Evolutionary conservation across 2,113 vertebrate species (phyloP).

Genomic region (Pollimyrus isidori): DNA sequence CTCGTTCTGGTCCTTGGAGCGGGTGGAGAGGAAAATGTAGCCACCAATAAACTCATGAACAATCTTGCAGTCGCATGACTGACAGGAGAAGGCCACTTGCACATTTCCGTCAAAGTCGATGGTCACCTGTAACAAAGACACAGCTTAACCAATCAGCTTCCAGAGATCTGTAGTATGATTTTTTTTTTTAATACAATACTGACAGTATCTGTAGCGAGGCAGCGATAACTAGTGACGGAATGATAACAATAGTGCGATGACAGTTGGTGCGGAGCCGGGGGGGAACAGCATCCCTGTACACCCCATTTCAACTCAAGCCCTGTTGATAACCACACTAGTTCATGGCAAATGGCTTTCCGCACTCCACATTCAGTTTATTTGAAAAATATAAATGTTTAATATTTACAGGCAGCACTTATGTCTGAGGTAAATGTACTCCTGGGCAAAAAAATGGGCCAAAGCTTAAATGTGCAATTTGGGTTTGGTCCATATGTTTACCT

Average conservation of each 20-base stretch:
- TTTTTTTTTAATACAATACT: neutral
- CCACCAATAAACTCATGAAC: slow-evolving; percentile 95
- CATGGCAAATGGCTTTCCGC: neutral
- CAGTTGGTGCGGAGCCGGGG: neutral
- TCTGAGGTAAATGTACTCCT: neutral
- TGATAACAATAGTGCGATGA: neutral
- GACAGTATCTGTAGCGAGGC: neutral
- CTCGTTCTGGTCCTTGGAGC: slow-evolving; percentile 95
- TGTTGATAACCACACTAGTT: neutral
- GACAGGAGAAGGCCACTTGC: slow-evolving; percentile 78
- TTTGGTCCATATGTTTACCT: neutral
- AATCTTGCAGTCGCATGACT: slow-evolving; percentile 86
- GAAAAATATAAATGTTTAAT: neutral
- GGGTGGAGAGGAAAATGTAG: slow-evolving; percentile 95
- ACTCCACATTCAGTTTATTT: neutral
- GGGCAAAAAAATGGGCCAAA: neutral
- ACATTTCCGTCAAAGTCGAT: slow-evolving; percentile 92
- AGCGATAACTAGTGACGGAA: neutral
- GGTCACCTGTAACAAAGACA: slow-evolving; percentile 66
- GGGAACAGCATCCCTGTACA: neutral
- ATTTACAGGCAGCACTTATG: neutral
- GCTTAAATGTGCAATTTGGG: neutral
- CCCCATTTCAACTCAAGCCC: neutral
- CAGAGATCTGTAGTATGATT: neutral
- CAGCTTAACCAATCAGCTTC: neutral